phyloP scores from a whole-genome alignment of 2,888 invertebrate genomes.

The Dryococelus australis region DNA sequence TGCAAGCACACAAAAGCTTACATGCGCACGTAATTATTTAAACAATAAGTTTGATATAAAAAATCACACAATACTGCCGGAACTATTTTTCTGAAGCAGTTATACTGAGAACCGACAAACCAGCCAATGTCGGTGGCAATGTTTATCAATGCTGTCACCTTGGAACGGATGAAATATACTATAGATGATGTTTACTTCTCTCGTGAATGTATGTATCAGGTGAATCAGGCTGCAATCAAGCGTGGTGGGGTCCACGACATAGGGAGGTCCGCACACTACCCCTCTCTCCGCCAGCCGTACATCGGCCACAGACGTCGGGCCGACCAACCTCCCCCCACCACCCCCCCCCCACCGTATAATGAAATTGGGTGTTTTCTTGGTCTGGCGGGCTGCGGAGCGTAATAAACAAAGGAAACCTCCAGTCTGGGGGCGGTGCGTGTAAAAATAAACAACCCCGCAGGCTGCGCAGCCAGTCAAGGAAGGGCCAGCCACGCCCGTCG shows the following conservation, averaged over 20 bases:
- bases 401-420: slow-evolving; percentile 12
- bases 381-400: not conserved
- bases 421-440: not conserved
- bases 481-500: not conserved
- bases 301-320: too few species aligned
- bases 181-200: too few species aligned
- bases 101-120: too few species aligned
- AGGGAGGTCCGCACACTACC: not conserved
- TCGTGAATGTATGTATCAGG: not conserved
- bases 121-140: too few species aligned
- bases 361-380: slow-evolving; percentile 16
- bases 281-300: not conserved
- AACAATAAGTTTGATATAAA: too few species aligned
- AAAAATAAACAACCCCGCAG: not conserved
- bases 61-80: too few species aligned
- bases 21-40: too few species aligned
- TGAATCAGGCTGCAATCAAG: not conserved
- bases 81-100: too few species aligned
- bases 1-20: too few species aligned
- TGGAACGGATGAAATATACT: too few species aligned
- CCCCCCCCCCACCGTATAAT: not conserved
- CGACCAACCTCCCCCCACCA: not conserved
- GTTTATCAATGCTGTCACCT: too few species aligned
- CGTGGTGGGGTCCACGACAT: not conserved
- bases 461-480: not conserved